phyloP scores from a whole-genome alignment of 2,888 invertebrate species.

The Luffia ferchaultella region DNA sequence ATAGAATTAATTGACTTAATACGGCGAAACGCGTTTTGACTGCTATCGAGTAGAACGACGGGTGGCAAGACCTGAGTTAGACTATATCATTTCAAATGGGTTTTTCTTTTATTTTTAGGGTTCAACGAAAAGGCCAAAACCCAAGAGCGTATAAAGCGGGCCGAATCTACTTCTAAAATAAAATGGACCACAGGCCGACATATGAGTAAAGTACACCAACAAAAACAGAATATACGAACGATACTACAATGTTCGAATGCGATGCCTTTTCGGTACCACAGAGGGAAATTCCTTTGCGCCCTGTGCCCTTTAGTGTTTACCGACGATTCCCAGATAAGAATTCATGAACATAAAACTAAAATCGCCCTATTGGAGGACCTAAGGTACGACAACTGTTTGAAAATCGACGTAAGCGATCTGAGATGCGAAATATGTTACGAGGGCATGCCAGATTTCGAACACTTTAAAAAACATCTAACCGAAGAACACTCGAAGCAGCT shows the following conservation, averaged over 20 bases:
- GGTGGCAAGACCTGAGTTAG: no score
- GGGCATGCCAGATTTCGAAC: conserved; percentile 31
- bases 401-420: conserved; percentile 40
- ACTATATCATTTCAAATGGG: conserved; percentile 19
- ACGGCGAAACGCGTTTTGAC: no score
- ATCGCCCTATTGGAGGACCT: conserved; percentile 15
- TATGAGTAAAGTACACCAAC: not conserved
- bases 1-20: no score
- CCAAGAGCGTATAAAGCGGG: not conserved
- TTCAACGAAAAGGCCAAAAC: not conserved
- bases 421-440: conserved; percentile 37
- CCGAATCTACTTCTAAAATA: not conserved
- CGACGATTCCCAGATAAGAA: conserved; percentile 34
- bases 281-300: not conserved
- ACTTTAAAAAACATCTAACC: conserved; percentile 21
- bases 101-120: not conserved
- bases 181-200: not conserved
- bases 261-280: not conserved
- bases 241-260: conserved; percentile 3
- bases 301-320: not conserved
- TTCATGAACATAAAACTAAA: conserved; percentile 37
- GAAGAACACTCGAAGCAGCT: conserved; percentile 22
- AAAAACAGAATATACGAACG: not conserved
- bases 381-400: conserved; percentile 28
- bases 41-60: no score